Evolutionary conservation across 2,797 vertebrate species (phyloP).

Genomic region (Graptemys geographica): DNA sequence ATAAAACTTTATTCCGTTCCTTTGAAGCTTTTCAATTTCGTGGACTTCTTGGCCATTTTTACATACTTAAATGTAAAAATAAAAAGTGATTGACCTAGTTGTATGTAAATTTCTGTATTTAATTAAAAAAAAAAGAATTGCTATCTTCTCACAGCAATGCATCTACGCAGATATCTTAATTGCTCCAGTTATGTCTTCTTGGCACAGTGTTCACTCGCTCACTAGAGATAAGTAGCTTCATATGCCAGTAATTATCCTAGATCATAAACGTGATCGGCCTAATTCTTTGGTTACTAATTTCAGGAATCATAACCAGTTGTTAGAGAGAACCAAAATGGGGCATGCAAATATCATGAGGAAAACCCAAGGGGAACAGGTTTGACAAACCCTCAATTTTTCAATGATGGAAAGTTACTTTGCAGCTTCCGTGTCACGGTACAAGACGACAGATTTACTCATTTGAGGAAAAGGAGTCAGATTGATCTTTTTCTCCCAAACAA

Average conservation of each 20-base stretch:
- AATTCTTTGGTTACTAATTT: background rate
- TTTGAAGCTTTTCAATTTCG: background rate
- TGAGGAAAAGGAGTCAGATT: background rate
- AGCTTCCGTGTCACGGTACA: background rate
- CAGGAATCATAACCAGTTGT: background rate
- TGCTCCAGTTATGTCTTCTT: background rate
- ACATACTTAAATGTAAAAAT: background rate
- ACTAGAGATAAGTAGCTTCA: conserved; percentile 11
- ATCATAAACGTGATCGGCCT: background rate
- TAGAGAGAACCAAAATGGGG: background rate
- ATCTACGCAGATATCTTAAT: background rate
- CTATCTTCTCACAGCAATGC: background rate
- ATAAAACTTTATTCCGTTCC: background rate
- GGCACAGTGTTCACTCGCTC: background rate
- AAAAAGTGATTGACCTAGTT: background rate
- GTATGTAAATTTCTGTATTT: background rate
- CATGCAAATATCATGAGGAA: background rate
- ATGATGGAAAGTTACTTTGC: background rate
- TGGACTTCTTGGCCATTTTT: background rate
- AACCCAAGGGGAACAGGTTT: background rate
- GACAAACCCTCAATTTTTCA: background rate
- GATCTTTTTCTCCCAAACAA: background rate
- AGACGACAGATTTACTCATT: background rate
- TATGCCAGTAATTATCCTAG: background rate
- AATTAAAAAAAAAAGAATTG: background rate